Percentiles rank a stretch among this genome's conserved stretches.
These are phyloP conservation scores for Synergus japonicus DNA, from an alignment of 2,888 invertebrate species.

Conservation along the genomic window DNA sequence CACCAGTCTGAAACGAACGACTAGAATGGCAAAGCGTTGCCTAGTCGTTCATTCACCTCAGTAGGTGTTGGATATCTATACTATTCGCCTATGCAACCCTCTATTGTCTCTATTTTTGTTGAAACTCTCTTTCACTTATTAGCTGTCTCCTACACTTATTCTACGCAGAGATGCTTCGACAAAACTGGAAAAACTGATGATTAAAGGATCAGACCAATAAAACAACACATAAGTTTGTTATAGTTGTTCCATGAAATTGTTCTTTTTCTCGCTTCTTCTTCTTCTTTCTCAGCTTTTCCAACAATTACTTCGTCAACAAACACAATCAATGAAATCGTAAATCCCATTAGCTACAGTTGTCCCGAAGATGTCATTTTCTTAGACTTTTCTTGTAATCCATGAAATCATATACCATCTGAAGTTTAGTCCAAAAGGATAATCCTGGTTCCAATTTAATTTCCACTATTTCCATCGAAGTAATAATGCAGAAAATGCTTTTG, in stretches of 20 bases:
- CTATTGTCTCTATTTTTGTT: slow-evolving; percentile 1
- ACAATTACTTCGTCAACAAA: background rate
- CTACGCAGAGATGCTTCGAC: background rate
- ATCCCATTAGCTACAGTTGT: background rate
- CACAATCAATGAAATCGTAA: background rate
- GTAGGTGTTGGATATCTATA: slow-evolving; percentile 23
- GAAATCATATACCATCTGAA: background rate
- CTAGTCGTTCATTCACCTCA: slow-evolving; percentile 28
- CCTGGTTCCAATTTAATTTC: too few relatives aligned
- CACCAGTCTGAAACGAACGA: slow-evolving; percentile 4
- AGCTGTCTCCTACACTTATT: background rate
- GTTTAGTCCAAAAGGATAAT: background rate
- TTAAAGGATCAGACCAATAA: background rate
- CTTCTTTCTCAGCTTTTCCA: background rate
- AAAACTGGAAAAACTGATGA: background rate
- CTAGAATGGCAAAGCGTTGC: slow-evolving; percentile 17
- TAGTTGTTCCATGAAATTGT: background rate
- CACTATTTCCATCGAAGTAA: background rate
- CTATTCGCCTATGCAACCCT: background rate
- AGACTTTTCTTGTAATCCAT: background rate
- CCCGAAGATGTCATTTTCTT: background rate
- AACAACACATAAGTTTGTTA: background rate
- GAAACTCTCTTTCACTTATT: background rate
- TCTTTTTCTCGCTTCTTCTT: background rate
- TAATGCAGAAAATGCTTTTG: background rate